A percentile compares a stretch with the other conserved stretches of the same genome.
Evolutionary conservation across 2,797 vertebrate genomes (phyloP).

Genomic region (Cottoperca gobio): DNA sequence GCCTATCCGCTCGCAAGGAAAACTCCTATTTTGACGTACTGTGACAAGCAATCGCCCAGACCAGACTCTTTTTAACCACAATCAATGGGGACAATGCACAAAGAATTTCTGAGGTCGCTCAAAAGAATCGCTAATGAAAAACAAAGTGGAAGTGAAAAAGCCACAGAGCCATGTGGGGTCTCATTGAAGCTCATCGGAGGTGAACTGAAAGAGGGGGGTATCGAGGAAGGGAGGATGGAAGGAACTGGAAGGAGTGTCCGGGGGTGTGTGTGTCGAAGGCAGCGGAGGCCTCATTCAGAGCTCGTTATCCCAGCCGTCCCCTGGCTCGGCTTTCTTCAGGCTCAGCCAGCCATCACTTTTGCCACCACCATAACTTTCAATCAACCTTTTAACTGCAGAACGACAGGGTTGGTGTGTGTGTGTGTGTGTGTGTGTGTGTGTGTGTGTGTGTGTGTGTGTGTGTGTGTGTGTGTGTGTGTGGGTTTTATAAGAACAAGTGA

Average conservation of each 20-base stretch:
- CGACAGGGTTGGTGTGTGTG: conserved; percentile 42
- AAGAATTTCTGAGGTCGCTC: conserved; percentile 59
- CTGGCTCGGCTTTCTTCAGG: conserved; percentile 83
- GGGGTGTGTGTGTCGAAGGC: conserved; percentile 63
- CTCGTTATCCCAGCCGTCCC: conserved; percentile 82
- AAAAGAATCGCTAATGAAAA: conserved; percentile 74
- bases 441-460: conserved; percentile 18
- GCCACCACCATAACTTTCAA: conserved; percentile 89
- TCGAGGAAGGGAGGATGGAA: conserved; percentile 30
- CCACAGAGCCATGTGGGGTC: conserved; percentile 75
- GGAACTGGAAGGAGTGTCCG: conserved; percentile 60
- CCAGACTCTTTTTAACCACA: conserved; percentile 55
- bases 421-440: conserved; percentile 51
- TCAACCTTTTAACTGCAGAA: conserved; percentile 87
- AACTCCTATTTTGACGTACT: conserved; percentile 52
- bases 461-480: conserved; percentile 50
- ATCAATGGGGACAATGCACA: conserved; percentile 66
- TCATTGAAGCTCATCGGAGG: conserved; percentile 71
- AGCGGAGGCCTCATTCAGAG: conserved; percentile 86
- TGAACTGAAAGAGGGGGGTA: conserved; percentile 61
- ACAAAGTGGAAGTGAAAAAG: conserved; percentile 76
- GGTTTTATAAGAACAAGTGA: conserved; percentile 81
- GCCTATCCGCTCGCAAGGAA: conserved; percentile 30
- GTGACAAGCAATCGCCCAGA: conserved; percentile 43
- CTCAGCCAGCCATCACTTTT: conserved; percentile 87